Evolutionary conservation across 2,113 vertebrate genomes (phyloP), one percentile per base, ranked within the genome.

Genomic region (Lycaon pictus): DNA sequence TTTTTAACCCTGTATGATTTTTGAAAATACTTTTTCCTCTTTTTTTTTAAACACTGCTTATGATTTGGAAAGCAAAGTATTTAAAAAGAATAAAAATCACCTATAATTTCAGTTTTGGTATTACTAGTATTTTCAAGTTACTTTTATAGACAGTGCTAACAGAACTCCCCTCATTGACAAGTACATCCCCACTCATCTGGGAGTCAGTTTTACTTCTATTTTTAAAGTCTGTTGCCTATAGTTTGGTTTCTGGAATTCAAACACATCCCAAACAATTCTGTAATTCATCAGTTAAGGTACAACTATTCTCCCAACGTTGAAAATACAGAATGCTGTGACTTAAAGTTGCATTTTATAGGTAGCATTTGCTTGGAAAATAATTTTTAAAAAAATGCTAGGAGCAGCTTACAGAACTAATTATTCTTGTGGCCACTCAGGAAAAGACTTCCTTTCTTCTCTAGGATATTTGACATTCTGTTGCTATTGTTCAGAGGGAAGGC

Each of bases 41-140:
- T 55, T 76, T 48, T 76, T 48, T 67, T 87, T 55, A 56, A 77
- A 69, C 43, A 58, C 27, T 86, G 8, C 22, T 56, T 55, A 48
- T 85, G 96, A 60, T 86, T 93, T 96, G 76, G 58, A 81, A 93
- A 90, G 51, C 27, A 20, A 91, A 84, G 12, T 37, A 72, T 84
- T 94, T 77, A 58, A 51, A 60, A 89, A 83, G 20, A 76, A 51
- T 56, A 82, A 81, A 92, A 63, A 11, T 76, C 48, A 58, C 35
- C n/a, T 23, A 16, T n/a, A 11, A 43, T 96, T 32, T 67, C 67
- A 60, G 56, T 69, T 93, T 80, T 84, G 87, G 77, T 93, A 63
- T 76, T 74, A 63, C 69, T 74, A 43, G 32, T 83, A 11, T n/a
- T 65, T 83, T 51, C 25, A 62, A 76, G 48, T 65, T 79, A 23